Base-by-base conservation (phyloP, 2,113 vertebrate species). In the Ammodramus savannarum region DNA sequence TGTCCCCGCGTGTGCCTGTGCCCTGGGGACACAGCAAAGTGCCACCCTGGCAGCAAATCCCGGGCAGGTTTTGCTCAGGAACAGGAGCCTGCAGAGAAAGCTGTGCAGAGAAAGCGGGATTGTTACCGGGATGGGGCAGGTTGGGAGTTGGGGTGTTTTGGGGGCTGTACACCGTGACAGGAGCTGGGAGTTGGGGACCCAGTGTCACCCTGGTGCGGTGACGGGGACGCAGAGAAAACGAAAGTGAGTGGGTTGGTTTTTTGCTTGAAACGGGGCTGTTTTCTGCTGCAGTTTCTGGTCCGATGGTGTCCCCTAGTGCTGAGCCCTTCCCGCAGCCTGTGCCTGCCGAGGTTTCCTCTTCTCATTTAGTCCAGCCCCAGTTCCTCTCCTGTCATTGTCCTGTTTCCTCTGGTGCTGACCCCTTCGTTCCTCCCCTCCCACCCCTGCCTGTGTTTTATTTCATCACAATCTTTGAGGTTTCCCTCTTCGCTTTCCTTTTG, bases 221-320 rank as follows among this genome's bases (percentile, higher is more conserved):
- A 10, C 29, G 3, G 54, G 39, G 69, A 23, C 2, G 20, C 20
- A 12, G 0, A 2, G 3, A 14, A 34, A 80, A 54, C 9, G 13
- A 3, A 17, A 34, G 36, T 0, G 36, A 13, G 15, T 0, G 5
- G 19, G 18, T 36, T 3, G 4, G 9, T 21, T 11, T 67, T 29
- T 41, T 27, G 16, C 39, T 20, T 3, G 15, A 22, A 44, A 21
- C 4, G 1, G 52, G 39, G 23, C 13, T 11, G 3, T 52, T 44
- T 49, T 9, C 11, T 3, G 58, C 59, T 11, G 68, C 10, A 10
- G 23, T 84, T 51, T 10, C 0, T 38, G 65, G 89, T 57, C 9
- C 94, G 4, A 87, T 3, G 44, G 89, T 93, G 96, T 85, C 96
- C 81, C 77, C 96, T 95, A 89, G 94, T 32, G 96, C 91, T 25